These are phyloP conservation scores for Scrobipalpa costella DNA, from an alignment of 2,888 invertebrate genomes.

Conservation along the genomic window DNA sequence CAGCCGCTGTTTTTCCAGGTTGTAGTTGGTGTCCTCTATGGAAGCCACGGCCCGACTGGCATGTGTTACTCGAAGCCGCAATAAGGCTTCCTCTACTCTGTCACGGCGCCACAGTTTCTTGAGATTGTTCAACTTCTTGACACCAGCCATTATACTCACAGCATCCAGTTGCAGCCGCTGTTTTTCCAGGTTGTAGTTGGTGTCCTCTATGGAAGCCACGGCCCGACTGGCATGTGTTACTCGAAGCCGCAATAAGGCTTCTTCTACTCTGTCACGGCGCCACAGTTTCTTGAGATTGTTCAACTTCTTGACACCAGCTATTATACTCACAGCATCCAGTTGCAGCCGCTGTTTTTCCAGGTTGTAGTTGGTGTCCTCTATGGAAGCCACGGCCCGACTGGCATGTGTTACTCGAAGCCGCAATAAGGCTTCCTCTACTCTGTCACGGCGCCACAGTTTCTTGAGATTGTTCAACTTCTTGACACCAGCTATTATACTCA, in stretches of 20 bases:
- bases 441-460: slow-evolving; percentile 56
- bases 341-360: slow-evolving; percentile 86
- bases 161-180: slow-evolving; percentile 72
- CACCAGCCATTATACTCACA: slow-evolving; percentile 49
- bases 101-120: slow-evolving; percentile 57
- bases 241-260: slow-evolving; percentile 84
- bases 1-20: slow-evolving; percentile 85
- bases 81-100: too few species aligned
- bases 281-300: slow-evolving; percentile 49
- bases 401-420: slow-evolving; percentile 85
- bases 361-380: slow-evolving; percentile 83
- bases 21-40: slow-evolving; percentile 83
- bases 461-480: slow-evolving; percentile 51
- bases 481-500: slow-evolving; percentile 68
- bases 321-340: slow-evolving; percentile 83
- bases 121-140: slow-evolving; percentile 51
- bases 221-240: slow-evolving; percentile 84
- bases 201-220: slow-evolving; percentile 82
- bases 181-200: slow-evolving; percentile 85
- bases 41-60: slow-evolving; percentile 83
- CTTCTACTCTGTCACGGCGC: too few species aligned
- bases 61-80: slow-evolving; percentile 85
- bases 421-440: slow-evolving; percentile 83
- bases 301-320: slow-evolving; percentile 63
- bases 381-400: slow-evolving; percentile 82